Evolutionary conservation across 2,797 vertebrate genomes (phyloP), one percentile per base, ranked within the genome.

Genomic region (Cetoscarus ocellatus): DNA sequence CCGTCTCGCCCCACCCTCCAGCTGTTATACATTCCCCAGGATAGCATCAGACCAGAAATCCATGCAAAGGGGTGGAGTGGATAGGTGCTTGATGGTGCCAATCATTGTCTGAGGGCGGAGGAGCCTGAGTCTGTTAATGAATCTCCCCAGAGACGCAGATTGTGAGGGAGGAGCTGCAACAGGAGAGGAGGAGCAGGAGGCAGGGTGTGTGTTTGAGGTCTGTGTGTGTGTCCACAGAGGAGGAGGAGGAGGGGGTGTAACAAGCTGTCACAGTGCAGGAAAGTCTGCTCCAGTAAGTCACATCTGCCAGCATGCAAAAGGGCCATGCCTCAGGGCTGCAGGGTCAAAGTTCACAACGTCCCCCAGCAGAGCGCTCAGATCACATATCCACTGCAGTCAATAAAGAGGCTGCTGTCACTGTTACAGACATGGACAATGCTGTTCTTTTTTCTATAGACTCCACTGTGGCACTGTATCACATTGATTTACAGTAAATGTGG

Each of bases 71-170:
- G 90, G 86, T 44, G 85, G 84, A 85, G 74, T 64, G 81, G 73
- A 91, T 92, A 85, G 84, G 85, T 85, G 83, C 86, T 90, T 95
- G 91, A 83, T 93, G 93, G 88, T 96, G 95, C 92, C 94, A 94
- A 86, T 96, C 92, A 89, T 82, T 86, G 83, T 69, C 35, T 69
- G 64, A 84, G 86, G 75, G 88, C 88, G 90, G 88, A 93, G 91
- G 92, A 93, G 88, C 77, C 3, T 82, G 77, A 80, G 82, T 45
- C 90, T 86, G 90, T 95, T 96, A 96, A 96, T 96, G 94, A 94
- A 93, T 95, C 94, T 95, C 94, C 93, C 94, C 69, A 75, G 89
- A 79, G 87, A 87, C 6, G 0, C 61, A 75, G 56, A 80, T 64
- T 47, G 77, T 36, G 60, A 78, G 86, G 67, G 42, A 36, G 78